Conservation (phyloP, 2,113 vertebrate species). For the Rissa tridactyla region DNA sequence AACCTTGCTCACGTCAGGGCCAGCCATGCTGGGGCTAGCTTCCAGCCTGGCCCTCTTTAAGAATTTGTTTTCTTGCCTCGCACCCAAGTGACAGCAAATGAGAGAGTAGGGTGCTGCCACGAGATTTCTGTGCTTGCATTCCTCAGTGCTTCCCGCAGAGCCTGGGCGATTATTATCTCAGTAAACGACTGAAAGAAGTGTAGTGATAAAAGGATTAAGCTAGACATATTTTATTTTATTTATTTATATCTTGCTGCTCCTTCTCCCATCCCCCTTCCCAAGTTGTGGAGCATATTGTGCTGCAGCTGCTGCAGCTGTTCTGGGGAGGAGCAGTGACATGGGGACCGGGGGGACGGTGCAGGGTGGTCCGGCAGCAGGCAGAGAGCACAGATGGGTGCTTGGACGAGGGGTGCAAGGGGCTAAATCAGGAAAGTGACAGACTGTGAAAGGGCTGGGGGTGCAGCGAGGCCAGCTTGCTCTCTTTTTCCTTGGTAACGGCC, state of each 20-base stretch:
- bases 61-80: neutral
- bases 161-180: slow-evolving; percentile 28
- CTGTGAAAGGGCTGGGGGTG: neutral
- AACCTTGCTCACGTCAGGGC: neutral
- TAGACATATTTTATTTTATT: slow-evolving; percentile 34
- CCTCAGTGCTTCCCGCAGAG: slow-evolving; percentile 20
- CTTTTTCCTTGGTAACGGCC: neutral
- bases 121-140: neutral
- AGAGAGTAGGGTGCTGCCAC: neutral
- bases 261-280: neutral
- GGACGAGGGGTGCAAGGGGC: neutral
- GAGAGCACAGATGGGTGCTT: neutral
- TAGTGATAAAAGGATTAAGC: slow-evolving; percentile 63
- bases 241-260: slow-evolving; percentile 27
- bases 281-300: slow-evolving; percentile 23
- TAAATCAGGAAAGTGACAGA: neutral
- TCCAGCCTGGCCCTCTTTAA: neutral
- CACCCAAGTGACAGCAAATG: neutral
- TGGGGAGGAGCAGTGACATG: neutral
- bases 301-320: neutral
- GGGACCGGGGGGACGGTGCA: neutral
- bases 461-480: neutral
- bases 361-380: neutral
- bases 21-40: neutral
- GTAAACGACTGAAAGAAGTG: slow-evolving; percentile 49